Evolutionary conservation across 2,888 invertebrate genomes (phyloP).

Genomic region (Pediacus dermestoides): DNA sequence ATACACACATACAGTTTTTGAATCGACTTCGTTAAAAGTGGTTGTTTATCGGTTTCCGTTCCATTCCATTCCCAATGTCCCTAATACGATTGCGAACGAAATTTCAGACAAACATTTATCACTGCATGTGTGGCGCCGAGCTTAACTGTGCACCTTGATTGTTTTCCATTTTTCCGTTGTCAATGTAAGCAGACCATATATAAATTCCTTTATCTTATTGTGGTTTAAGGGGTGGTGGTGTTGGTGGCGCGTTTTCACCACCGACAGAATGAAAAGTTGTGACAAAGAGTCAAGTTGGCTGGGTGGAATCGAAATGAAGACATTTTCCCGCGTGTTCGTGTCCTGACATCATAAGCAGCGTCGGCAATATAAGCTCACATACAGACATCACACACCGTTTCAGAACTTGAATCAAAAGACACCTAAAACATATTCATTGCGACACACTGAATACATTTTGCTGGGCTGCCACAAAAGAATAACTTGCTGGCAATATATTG

Average conservation of each 20-base stretch:
- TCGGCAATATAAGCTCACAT: no score
- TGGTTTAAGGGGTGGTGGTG: constrained; percentile 2
- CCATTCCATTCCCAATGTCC: no score
- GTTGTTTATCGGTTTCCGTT: no score
- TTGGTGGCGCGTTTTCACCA: constrained; percentile 1
- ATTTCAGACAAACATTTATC: constrained; percentile 1
- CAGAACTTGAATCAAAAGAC: no score
- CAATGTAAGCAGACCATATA: no score
- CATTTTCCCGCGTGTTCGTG: constrained; percentile 34
- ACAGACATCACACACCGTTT: no score
- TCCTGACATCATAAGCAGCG: constrained; percentile 39
- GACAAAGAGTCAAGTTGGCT: constrained; percentile 39
- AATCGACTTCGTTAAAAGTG: no score
- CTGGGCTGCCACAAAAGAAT: no score
- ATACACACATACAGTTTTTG: no score
- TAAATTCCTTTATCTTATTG: neutral
- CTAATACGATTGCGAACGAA: neutral
- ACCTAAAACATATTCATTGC: no score
- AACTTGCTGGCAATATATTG: no score
- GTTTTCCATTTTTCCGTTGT: constrained; percentile 2
- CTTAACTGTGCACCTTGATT: constrained; percentile 2
- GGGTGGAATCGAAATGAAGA: constrained; percentile 43
- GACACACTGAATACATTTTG: no score
- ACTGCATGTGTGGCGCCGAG: constrained; percentile 1
- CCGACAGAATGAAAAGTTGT: constrained; percentile 41